These are phyloP conservation scores for Drosophila mulleri DNA, from an alignment of 2,888 invertebrate genomes.

Conservation along the genomic window DNA sequence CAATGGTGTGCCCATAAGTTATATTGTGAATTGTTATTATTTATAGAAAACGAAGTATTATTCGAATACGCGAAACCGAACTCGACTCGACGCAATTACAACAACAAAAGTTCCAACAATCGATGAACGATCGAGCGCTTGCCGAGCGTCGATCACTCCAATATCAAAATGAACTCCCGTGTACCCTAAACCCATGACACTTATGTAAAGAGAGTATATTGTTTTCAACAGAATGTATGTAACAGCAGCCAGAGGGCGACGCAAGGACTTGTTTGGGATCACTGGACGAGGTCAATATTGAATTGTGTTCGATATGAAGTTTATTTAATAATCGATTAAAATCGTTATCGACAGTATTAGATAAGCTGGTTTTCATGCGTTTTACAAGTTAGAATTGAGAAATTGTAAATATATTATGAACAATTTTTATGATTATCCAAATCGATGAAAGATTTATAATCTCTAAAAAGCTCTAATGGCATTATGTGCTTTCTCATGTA, in stretches of 20 bases:
- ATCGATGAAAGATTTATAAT: too few species aligned
- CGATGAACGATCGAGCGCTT: slow-evolving; percentile 25
- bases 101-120: slow-evolving; percentile 32
- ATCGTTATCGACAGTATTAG: not conserved
- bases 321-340: not conserved
- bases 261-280: not conserved
- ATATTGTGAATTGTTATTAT: slow-evolving; percentile 11
- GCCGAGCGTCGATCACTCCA: slow-evolving; percentile 4
- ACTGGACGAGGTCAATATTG: not conserved
- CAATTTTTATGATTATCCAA: not conserved
- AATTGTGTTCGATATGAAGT: not conserved
- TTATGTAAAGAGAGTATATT: not conserved
- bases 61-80: slow-evolving; percentile 13
- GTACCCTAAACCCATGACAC: not conserved
- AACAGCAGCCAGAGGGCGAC: not conserved
- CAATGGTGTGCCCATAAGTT: too few species aligned
- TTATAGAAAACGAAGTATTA: slow-evolving; percentile 22
- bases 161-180: slow-evolving; percentile 31
- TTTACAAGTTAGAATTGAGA: not conserved
- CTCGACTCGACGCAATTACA: slow-evolving; percentile 28
- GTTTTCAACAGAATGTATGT: not conserved
- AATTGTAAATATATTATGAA: too few species aligned
- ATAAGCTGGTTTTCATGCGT: not conserved
- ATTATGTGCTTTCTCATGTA: too few species aligned
- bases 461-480: not conserved